These are phyloP conservation scores for Rhea americana DNA, from an alignment of 2,113 vertebrate genomes.

Conservation along the genomic window DNA sequence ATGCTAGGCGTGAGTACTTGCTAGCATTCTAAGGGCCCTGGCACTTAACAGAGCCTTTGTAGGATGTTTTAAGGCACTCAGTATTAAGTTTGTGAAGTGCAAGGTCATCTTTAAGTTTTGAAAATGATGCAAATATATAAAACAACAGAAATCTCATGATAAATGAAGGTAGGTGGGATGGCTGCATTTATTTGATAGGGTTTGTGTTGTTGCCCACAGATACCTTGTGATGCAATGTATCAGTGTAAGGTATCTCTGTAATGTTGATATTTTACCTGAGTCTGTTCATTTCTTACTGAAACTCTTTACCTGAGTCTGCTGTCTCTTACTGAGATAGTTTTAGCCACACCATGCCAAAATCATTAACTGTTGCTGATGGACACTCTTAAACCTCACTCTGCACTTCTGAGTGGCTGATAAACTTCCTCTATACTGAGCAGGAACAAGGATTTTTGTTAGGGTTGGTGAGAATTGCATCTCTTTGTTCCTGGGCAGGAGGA, in stretches of 20 bases:
- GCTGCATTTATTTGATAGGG: background rate
- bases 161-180: background rate
- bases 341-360: too few species aligned
- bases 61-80: background rate
- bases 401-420: background rate
- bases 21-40: background rate
- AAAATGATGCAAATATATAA: background rate
- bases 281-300: background rate
- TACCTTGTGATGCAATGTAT: too few species aligned
- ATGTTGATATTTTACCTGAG: background rate
- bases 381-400: background rate
- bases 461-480: background rate
- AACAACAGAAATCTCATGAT: background rate
- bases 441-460: background rate
- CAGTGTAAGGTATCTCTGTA: background rate
- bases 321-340: too few species aligned
- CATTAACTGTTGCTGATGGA: background rate
- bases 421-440: rapidly evolving
- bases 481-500: background rate
- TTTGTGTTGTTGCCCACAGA: background rate
- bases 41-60: background rate
- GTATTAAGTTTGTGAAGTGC: background rate
- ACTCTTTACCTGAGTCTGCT: too few species aligned
- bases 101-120: background rate
- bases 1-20: too few species aligned